phyloP scores from a whole-genome alignment of 2,888 invertebrate species.

The Eupithecia vulgata region DNA sequence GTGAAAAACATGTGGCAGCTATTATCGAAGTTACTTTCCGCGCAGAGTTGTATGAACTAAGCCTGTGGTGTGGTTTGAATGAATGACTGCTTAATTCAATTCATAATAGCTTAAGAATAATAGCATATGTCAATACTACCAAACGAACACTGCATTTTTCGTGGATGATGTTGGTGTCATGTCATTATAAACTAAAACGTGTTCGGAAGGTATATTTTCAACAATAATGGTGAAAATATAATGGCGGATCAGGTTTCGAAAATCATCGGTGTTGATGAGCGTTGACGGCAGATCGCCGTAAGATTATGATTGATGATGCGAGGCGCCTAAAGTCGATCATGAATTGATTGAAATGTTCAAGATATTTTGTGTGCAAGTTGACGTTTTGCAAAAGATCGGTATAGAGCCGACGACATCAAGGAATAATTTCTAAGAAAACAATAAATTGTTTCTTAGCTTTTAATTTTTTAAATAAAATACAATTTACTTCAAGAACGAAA shows the following conservation, averaged over 20 bases:
- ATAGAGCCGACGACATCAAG: not conserved
- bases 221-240: slow-evolving; percentile 2
- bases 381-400: not conserved
- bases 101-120: no score
- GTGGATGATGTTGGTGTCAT: not conserved
- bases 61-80: no score
- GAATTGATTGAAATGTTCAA: not conserved
- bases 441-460: not conserved
- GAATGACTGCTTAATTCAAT: no score
- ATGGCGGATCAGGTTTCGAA: slow-evolving; percentile 16
- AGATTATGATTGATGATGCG: slow-evolving; percentile 16
- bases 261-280: slow-evolving; percentile 7
- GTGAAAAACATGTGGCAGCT: no score
- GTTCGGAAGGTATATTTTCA: not conserved
- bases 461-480: not conserved
- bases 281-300: not conserved
- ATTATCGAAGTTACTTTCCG: not conserved
- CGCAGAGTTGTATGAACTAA: not conserved
- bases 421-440: no score
- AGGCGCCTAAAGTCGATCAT: slow-evolving; percentile 1
- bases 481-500: not conserved
- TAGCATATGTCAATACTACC: no score
- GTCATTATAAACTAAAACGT: not conserved
- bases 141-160: not conserved
- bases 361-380: not conserved